Evolutionary conservation across 2,888 invertebrate species (phyloP).

Genomic region (Villa cingulata): DNA sequence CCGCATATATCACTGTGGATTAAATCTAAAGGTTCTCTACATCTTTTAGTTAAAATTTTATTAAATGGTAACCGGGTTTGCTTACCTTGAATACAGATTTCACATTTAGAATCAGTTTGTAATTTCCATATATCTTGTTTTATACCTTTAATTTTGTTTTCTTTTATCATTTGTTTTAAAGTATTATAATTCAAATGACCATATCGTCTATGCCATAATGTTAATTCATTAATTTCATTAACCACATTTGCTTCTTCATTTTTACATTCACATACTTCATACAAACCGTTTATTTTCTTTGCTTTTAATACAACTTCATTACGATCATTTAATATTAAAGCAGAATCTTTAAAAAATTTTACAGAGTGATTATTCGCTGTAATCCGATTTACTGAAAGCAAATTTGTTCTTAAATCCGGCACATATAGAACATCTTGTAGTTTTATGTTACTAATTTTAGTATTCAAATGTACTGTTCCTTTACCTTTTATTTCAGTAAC

Average conservation of each 20-base stretch:
- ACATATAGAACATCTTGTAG: neutral
- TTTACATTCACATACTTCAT: neutral
- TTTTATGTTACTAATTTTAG: neutral
- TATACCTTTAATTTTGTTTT: constrained; percentile 1
- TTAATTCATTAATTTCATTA: neutral
- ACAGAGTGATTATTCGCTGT: neutral
- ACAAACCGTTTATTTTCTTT: neutral
- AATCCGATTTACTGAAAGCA: neutral
- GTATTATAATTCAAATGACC: constrained; percentile 3
- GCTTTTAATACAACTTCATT: neutral
- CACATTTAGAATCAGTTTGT: neutral
- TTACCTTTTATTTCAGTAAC: neutral
- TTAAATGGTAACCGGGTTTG: neutral
- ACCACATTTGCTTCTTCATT: neutral
- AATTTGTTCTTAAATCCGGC: neutral
- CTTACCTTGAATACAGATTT: constrained; percentile 1
- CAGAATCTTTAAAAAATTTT: neutral
- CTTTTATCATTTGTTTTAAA: neutral
- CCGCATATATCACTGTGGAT: no score
- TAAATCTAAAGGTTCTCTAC: no score
- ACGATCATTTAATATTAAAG: neutral
- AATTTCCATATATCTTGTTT: neutral
- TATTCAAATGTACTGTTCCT: neutral
- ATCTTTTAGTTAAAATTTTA: no score
- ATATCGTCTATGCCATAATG: neutral